Conservation (phyloP, 2,888 invertebrate species). For the Parnassius mnemosyne region DNA sequence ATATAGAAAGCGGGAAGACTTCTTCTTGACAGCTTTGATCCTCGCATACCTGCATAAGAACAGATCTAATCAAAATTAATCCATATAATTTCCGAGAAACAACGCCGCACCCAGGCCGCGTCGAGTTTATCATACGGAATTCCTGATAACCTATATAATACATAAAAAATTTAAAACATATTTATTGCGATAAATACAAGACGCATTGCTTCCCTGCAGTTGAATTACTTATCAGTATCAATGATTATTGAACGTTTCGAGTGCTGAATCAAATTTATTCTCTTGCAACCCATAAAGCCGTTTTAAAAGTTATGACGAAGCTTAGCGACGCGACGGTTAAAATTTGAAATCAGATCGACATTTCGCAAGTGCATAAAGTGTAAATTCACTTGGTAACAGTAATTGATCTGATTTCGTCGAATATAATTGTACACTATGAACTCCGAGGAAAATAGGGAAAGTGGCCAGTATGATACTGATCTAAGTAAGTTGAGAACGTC, state of each 20-base stretch:
- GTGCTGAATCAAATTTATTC: constrained; percentile 19
- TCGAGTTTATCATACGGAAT: constrained; percentile 68
- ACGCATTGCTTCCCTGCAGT: constrained; percentile 61
- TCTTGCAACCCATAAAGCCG: background rate
- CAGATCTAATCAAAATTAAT: constrained; percentile 37
- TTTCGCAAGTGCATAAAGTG: constrained; percentile 11
- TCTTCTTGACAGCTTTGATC: constrained; percentile 96
- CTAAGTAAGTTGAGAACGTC: constrained; percentile 38
- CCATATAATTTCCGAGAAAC: constrained; percentile 41
- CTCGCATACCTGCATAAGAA: constrained; percentile 89
- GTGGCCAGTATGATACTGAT: constrained; percentile 34
- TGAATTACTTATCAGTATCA: constrained; percentile 37
- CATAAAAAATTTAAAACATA: constrained; percentile 59
- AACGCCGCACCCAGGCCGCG: constrained; percentile 47
- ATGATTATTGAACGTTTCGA: constrained; percentile 34
- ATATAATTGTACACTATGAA: background rate
- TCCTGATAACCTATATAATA: constrained; percentile 75
- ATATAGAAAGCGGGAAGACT: constrained; percentile 95
- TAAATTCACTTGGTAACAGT: background rate
- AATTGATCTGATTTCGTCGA: constrained; percentile 7
- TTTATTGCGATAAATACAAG: constrained; percentile 65
- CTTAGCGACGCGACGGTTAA: constrained; percentile 20
- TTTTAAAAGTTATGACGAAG: constrained; percentile 14
- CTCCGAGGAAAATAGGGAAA: constrained; percentile 32
- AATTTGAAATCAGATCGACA: constrained; percentile 18